Conservation (phyloP, 2,797 vertebrate species). For the Pseudotriccus pelzelni region DNA sequence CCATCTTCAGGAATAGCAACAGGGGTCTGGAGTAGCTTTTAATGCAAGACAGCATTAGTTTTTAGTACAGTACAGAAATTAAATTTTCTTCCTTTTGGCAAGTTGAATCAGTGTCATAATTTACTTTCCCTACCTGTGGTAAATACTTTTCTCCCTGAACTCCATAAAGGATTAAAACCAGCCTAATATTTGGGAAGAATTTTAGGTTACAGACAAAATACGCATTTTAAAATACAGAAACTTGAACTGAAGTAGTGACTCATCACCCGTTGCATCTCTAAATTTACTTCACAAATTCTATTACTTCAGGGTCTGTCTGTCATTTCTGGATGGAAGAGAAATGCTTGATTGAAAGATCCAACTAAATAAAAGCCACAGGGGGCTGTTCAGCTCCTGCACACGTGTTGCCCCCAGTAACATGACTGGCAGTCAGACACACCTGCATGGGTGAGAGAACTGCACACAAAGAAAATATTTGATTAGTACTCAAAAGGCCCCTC, state of each 20-base stretch:
- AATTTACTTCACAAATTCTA: slow-evolving; percentile 12
- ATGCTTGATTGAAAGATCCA: not conserved
- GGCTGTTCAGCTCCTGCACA: not conserved
- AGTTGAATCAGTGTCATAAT: not conserved
- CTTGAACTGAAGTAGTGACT: not conserved
- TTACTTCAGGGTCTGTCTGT: not conserved
- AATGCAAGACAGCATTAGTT: not conserved
- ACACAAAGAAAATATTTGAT: not conserved
- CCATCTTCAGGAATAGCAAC: not conserved
- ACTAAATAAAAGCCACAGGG: not conserved
- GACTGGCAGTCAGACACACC: not conserved
- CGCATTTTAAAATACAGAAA: not conserved
- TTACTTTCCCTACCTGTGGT: not conserved
- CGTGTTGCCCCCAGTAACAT: not conserved
- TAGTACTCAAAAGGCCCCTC: not conserved
- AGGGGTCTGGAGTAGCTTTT: not conserved
- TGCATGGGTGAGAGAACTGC: fast-evolving
- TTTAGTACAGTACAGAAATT: not conserved
- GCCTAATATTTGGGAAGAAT: not conserved
- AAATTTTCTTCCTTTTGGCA: not conserved
- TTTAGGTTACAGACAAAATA: not conserved
- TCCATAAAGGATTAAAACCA: not conserved
- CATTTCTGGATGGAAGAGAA: not conserved
- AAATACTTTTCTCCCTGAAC: not conserved
- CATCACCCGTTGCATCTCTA: not conserved